Evolutionary conservation across 2,113 vertebrate species (phyloP), one percentile per base, ranked within the genome.

Genomic region (Strix uralensis): DNA sequence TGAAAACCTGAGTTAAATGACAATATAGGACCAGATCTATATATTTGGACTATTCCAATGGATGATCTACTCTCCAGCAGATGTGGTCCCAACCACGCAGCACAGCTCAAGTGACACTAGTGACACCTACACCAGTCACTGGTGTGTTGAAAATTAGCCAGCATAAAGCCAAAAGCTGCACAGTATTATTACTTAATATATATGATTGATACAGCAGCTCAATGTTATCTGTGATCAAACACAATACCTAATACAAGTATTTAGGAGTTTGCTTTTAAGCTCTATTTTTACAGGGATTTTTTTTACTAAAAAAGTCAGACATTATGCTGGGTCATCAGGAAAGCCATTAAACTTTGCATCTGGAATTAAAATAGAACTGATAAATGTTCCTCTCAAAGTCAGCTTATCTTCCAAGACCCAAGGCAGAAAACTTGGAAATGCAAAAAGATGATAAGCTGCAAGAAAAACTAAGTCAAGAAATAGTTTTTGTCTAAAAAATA

Each of bases 1-100:
- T 78, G 96, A 91, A 81, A 93, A 95, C 34, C 66, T 42, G 81
- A 95, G 92, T 90, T 93, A 95, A 94, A 97, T 97, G 86, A 96
- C 88, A 94, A 94, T 44, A 55, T 62, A 51, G 62, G 46, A 58
- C 73, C 90, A 92, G 77, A 73, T 79, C 62, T 92, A 58, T 91
- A 96, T 82, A 88, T 94, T 78, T 93, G 49, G 88, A 40, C 58
- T 81, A 6, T 77, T 96, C 81, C 94, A 82, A 95, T 46, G 54
- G 84, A 62, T 73, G 36, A 36, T 42, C 91, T 95, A 92, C 86
- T 54, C 84, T 54, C 69, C 62, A 57, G 84, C 95, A 88, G 88
- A 85, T 88, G 92, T 92, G 85, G n/a, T 66, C 78, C 74, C 81
- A 81, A 86, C 49, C 81, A 47, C 46, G 83, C 94, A 90, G 71